Percentiles rank a stretch among this genome's conserved stretches.
These are phyloP conservation scores for Lycocorax pyrrhopterus DNA, from an alignment of 2,113 vertebrate genomes.

Conservation along the genomic window DNA sequence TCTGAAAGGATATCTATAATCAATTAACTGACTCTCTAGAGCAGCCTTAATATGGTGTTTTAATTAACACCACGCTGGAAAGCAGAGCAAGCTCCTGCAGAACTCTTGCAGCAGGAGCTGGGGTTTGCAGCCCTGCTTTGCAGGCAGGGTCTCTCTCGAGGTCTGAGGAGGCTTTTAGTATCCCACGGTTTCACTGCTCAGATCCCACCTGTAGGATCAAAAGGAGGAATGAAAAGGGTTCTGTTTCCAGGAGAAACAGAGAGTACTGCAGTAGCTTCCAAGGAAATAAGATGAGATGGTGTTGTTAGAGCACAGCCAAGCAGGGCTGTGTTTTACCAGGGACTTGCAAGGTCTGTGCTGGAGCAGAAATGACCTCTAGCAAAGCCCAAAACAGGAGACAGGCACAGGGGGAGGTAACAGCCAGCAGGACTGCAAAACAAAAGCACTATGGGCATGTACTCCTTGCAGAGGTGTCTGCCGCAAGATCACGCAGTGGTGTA, in stretches of 20 bases:
- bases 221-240: not conserved
- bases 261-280: not conserved
- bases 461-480: not conserved
- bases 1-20: conserved; percentile 8
- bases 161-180: not conserved
- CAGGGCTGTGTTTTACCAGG: not conserved
- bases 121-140: not conserved
- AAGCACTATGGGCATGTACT: not conserved
- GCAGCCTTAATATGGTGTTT: not conserved
- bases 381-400: not conserved
- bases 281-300: not conserved
- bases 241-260: not conserved
- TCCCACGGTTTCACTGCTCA: not conserved
- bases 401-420: not conserved
- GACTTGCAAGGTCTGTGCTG: not conserved
- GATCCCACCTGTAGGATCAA: not conserved
- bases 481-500: not conserved
- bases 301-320: not conserved
- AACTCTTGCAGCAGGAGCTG: not conserved
- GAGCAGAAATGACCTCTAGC: not conserved
- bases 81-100: not conserved
- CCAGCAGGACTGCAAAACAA: not conserved
- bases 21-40: conserved; percentile 26
- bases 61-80: not conserved
- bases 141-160: not conserved